Conservation (phyloP, 37 sponge, comb jelly and placozoan genomes). For the Aphrocallistes beatrix region DNA sequence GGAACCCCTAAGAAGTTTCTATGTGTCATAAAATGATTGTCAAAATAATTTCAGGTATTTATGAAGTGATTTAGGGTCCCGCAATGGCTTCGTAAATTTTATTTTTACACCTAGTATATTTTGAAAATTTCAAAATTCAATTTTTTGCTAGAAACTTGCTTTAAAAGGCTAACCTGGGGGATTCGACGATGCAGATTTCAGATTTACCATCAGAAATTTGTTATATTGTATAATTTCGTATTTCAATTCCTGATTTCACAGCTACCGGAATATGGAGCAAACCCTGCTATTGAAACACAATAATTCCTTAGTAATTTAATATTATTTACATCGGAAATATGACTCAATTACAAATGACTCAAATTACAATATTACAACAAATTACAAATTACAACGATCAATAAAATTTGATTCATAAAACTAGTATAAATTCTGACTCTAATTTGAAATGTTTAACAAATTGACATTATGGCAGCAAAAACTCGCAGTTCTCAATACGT, state of each 20-base stretch:
- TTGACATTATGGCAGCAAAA: slow-evolving; percentile 20
- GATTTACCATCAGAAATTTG: slow-evolving; percentile 18
- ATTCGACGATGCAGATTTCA: neutral
- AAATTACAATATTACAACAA: neutral
- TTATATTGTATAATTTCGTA: no score
- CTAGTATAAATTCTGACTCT: slow-evolving; percentile 5
- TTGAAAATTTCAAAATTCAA: neutral
- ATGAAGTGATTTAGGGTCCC: neutral
- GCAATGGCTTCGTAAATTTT: slow-evolving; percentile 15
- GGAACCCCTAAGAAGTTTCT: slow-evolving; percentile 19
- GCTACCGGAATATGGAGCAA: no score
- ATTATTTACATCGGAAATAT: neutral
- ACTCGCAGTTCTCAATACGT: slow-evolving; percentile 9
- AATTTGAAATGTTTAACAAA: slow-evolving; percentile 16
- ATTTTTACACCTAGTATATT: neutral
- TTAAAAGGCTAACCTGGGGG: slow-evolving; percentile 7
- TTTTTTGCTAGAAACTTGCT: slow-evolving; percentile 17
- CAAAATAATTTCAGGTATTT: neutral
- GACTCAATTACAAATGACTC: neutral
- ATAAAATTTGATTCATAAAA: neutral
- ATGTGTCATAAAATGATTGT: slow-evolving; percentile 17
- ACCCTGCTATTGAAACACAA: no score
- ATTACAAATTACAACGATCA: neutral
- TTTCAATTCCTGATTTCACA: no score
- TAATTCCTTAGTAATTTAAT: neutral